phyloP scores from a whole-genome alignment of 2,113 vertebrate genomes.

The Loxodonta africana region DNA sequence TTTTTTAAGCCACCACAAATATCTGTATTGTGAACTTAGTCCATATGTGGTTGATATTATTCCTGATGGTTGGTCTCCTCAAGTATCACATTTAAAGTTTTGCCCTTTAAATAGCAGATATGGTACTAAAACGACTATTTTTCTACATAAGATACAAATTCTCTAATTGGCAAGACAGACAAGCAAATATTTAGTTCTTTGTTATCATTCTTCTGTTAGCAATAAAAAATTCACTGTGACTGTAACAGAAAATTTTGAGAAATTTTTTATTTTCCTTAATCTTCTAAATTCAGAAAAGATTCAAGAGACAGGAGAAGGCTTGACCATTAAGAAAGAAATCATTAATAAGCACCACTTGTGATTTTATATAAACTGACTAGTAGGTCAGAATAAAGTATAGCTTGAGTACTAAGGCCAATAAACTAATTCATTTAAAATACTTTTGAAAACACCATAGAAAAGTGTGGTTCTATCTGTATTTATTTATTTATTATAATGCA shows the following conservation, averaged over 20 bases:
- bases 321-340: background rate
- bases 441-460: background rate
- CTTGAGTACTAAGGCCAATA: background rate
- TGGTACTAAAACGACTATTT: background rate
- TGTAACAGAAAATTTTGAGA: background rate
- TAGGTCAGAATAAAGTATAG: background rate
- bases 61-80: background rate
- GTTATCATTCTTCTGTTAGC: background rate
- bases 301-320: background rate
- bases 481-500: background rate
- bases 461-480: background rate
- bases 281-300: background rate
- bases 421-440: constrained; percentile 1
- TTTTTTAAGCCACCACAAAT: background rate
- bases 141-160: background rate
- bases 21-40: constrained; percentile 12
- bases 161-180: background rate
- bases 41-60: background rate
- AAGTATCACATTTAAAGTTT: background rate
- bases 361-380: background rate
- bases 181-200: background rate
- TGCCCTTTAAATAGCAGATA: background rate
- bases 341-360: background rate
- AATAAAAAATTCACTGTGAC: background rate
- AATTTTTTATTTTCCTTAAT: background rate